These are phyloP conservation scores for Leucophora obtusa DNA, from an alignment of 2,888 invertebrate genomes.

Conservation along the genomic window DNA sequence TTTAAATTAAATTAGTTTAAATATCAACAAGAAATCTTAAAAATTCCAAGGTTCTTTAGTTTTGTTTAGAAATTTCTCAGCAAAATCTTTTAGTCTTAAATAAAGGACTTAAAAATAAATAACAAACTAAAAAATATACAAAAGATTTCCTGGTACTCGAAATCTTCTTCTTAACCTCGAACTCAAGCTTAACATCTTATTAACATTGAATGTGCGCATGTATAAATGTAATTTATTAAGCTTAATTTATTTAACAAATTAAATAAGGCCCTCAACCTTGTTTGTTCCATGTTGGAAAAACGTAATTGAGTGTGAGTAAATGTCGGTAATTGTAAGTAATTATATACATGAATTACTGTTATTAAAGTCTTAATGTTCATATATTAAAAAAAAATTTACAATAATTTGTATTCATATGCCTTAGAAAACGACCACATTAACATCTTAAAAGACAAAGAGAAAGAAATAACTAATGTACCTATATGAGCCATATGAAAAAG, in stretches of 20 bases:
- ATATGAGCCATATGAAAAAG: slow-evolving; percentile 14
- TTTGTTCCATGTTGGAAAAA: background rate
- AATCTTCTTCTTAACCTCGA: background rate
- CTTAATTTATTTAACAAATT: slow-evolving; percentile 51
- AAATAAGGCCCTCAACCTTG: slow-evolving; percentile 16
- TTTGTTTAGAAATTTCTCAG: background rate
- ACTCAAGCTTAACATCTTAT: background rate
- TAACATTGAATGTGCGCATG: background rate
- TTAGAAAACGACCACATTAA: slow-evolving; percentile 36
- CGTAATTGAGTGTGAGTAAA: background rate
- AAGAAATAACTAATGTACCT: slow-evolving; percentile 2
- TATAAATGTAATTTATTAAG: slow-evolving; percentile 6
- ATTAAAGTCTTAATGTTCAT: slow-evolving; percentile 21
- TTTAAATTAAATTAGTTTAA: slow-evolving; percentile 43
- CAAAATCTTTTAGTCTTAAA: background rate
- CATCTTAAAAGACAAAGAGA: slow-evolving; percentile 25
- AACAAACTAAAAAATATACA: background rate
- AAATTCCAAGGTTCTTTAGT: background rate
- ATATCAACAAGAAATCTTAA: slow-evolving; percentile 25
- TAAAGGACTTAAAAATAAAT: slow-evolving; percentile 9
- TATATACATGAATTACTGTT: slow-evolving; percentile 45
- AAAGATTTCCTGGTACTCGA: background rate
- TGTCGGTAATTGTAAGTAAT: slow-evolving; percentile 48
- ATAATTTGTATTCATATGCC: slow-evolving; percentile 29
- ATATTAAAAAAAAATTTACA: background rate